Percentiles rank a stretch among this genome's conserved stretches.
These are phyloP conservation scores for Epinephelus cyanopodus DNA, from an alignment of 2,113 vertebrate genomes.

Conservation along the genomic window DNA sequence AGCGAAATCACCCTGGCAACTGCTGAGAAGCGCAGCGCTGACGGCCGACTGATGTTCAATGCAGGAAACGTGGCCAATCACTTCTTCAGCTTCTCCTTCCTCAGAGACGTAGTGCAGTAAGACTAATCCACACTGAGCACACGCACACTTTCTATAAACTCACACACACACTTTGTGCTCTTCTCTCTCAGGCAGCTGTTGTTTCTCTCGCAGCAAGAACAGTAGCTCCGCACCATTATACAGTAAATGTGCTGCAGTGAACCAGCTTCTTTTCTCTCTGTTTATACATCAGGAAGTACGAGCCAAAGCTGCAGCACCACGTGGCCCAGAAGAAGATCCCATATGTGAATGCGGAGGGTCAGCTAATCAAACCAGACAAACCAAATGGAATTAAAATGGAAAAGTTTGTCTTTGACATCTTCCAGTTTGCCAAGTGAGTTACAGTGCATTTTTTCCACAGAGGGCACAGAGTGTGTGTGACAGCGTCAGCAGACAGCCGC, in stretches of 20 bases:
- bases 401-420: constrained; percentile 99
- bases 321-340: constrained; percentile 98
- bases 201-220: background rate
- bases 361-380: constrained; percentile 91
- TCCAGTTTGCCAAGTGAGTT: constrained; percentile 97
- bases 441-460: constrained; percentile 26
- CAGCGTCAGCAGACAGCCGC: constrained; percentile 10
- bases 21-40: constrained; percentile 88
- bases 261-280: background rate
- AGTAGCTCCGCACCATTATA: background rate
- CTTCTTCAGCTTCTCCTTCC: constrained; percentile 93
- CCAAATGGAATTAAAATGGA: constrained; percentile 99
- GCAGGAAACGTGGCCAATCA: constrained; percentile 96
- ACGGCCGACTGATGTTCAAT: constrained; percentile 93
- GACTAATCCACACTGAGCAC: constrained; percentile 37
- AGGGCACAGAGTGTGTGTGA: constrained; percentile 38
- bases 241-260: background rate
- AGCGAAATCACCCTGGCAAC: constrained; percentile 96
- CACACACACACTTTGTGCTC: background rate
- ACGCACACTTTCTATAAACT: background rate
- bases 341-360: constrained; percentile 87
- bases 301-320: constrained; percentile 94
- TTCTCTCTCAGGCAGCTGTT: background rate
- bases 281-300: constrained; percentile 85
- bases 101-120: constrained; percentile 92